Conservation (phyloP, 2,888 invertebrate species). For the Dichetophora obliterata region DNA sequence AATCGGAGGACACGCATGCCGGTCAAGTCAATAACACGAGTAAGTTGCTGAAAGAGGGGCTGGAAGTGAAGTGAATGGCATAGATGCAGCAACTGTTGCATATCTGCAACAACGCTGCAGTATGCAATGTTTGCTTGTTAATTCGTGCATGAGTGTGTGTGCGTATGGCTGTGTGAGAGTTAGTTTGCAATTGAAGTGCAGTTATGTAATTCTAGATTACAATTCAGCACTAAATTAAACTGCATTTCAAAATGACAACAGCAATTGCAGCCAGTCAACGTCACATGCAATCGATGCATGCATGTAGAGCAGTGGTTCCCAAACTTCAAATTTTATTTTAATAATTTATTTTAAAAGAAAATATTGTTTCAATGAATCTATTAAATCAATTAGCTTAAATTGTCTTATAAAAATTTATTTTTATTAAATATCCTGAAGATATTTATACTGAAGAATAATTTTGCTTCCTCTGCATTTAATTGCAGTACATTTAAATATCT, state of each 20-base stretch:
- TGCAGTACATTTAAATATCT: slow-evolving; percentile 5
- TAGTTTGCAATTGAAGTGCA: slow-evolving; percentile 38
- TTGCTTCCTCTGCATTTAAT: background rate
- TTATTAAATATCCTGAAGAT: too few species aligned
- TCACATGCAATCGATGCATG: slow-evolving; percentile 25
- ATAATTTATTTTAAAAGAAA: too few species aligned
- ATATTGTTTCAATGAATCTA: too few species aligned
- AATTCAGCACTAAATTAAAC: slow-evolving; percentile 61
- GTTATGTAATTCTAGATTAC: slow-evolving; percentile 59
- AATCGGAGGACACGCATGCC: slow-evolving; percentile 72
- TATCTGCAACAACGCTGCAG: slow-evolving; percentile 40
- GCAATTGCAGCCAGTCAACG: slow-evolving; percentile 53
- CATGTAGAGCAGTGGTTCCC: slow-evolving; percentile 8
- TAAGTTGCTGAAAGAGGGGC: slow-evolving; percentile 73
- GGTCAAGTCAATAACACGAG: slow-evolving; percentile 87
- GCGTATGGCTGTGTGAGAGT: background rate
- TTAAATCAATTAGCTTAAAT: too few species aligned
- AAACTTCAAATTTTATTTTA: background rate
- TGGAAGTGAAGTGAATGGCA: background rate
- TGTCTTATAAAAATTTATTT: too few species aligned
- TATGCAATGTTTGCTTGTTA: slow-evolving; percentile 74
- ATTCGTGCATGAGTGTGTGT: background rate
- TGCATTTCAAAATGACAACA: slow-evolving; percentile 60
- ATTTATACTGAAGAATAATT: background rate
- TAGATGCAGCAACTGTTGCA: background rate